Base-by-base conservation (phyloP, 2,888 invertebrate genomes). In the Glomeris marginata region DNA sequence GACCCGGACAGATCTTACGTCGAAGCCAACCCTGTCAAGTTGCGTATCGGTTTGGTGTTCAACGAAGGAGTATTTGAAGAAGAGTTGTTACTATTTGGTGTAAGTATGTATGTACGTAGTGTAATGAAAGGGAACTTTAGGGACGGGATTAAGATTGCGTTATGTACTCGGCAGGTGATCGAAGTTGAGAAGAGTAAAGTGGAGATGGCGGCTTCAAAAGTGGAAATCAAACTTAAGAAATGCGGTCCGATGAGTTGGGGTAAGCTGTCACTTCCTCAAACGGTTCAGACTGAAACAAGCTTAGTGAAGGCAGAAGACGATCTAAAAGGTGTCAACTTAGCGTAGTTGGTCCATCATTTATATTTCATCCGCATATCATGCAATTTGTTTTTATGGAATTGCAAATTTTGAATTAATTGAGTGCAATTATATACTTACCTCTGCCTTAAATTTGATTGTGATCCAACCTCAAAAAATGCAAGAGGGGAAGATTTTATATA, bases 181-280 rank as follows among this genome's bases (percentile, higher is more conserved):
- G 76, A 81, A 62, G 77, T 86, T 1, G 72, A 71, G 38, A 73
- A 74, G 48, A 81, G 85, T 61, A 74, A 71, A 56, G 85, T 80
- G 0, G 77, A 77, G 38, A 84, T 94, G 82, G 72, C 80, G 59
- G 81, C 82, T 13, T 81, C 87, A 13, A 97, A 97, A 75, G 78
- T 94, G 33, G 95, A 97, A 70, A 81, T 97, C 21, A 87, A 82
- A 62, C 67, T 97, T 62, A 81, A 77, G 58, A 97, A 97, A 69
- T 80, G 77, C 0, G 88, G 87, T 61, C 76, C 82, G 0, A 81
- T 84, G 1, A 76, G 77, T 15, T 95, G 95, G 95, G 64, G 76
- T 10, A 77, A 77, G 58, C 67, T 94, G 22, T 78, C 82, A 61
- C 75, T 80, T 56, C 28, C 28, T 28, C 28, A 8, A 8, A 28